These are phyloP conservation scores for Hyalella azteca DNA, from an alignment of 2,888 invertebrate species.

Conservation along the genomic window DNA sequence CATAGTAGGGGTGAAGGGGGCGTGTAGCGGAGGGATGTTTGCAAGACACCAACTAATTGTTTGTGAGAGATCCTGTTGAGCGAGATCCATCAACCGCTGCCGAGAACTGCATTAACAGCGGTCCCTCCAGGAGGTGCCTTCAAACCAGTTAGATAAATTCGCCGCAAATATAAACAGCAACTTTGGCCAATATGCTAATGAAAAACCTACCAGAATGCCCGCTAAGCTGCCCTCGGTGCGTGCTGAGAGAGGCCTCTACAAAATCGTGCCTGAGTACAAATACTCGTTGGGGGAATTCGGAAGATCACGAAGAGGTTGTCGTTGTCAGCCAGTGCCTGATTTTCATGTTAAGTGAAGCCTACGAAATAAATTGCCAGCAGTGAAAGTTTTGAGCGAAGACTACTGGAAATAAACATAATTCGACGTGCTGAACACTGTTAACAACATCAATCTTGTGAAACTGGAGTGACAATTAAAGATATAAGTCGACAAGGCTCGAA, in stretches of 20 bases:
- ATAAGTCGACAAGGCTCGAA: too few relatives aligned
- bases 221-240: neutral
- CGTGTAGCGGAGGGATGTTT: conserved; percentile 26
- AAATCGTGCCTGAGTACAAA: neutral
- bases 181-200: conserved; percentile 19
- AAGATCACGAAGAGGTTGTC: neutral
- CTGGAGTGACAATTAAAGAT: too few relatives aligned
- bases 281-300: neutral
- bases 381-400: neutral
- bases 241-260: neutral
- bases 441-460: too few relatives aligned
- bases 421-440: too few relatives aligned
- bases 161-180: conserved; percentile 4
- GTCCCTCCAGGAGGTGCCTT: conserved; percentile 26
- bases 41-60: conserved; percentile 33
- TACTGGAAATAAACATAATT: too few relatives aligned
- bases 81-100: conserved; percentile 33
- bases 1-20: neutral
- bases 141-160: conserved; percentile 31
- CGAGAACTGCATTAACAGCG: conserved; percentile 31
- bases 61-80: conserved; percentile 37
- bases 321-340: neutral
- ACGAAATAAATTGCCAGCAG: neutral
- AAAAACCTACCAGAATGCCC: neutral
- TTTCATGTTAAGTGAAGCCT: neutral